Evolutionary conservation across 2,113 vertebrate species (phyloP), one percentile per base, ranked within the genome.

Genomic region (Parus major): DNA sequence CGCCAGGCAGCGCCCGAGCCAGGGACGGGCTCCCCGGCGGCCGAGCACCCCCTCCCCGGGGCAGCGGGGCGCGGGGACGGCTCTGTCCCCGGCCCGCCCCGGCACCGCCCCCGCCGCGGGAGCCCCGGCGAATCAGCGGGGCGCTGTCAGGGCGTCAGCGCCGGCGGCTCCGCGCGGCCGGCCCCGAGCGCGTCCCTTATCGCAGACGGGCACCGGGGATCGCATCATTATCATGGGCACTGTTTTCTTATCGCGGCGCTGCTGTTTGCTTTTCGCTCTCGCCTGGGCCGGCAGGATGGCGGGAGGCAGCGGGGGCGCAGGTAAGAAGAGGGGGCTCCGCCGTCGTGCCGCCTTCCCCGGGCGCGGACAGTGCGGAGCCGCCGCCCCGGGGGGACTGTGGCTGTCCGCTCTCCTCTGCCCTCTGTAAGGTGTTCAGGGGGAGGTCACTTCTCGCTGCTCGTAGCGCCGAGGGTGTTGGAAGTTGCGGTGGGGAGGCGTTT

Each of bases 201-300:
- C 98, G 96, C 96, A 97, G 94, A 96, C 96, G 81, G 97, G 85
- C 96, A 94, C 94, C 96, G 97, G 95, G 98, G 96, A 95, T 96
- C 98, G 94, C 96, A 96, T 93, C 96, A 88, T 96, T 97, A 98
- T 94, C 97, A 99, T 99, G 99, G 98, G 98, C 96, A 97, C 97
- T 97, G 97, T 96, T 95, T 96, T 97, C 97, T 98, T 98, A 96
- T 97, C 96, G 96, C 97, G 98, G 98, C 97, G 97, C 97, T 97
- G 98, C 81, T 98, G 97, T 97, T 97, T 98, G 98, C 96, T 98
- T 94, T 91, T 98, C 94, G 96, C 98, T 90, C 97, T 98, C 97
- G 96, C 98, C 95, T 98, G 97, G 96, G 97, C 96, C 94, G 97
- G 97, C 97, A 96, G 97, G 97, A 95, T 98, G 88, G 98, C 98